Percentiles rank a stretch among this genome's conserved stretches.
Conservation (phyloP, 2,797 vertebrate species). For the Scolopax bukidnonensis region DNA sequence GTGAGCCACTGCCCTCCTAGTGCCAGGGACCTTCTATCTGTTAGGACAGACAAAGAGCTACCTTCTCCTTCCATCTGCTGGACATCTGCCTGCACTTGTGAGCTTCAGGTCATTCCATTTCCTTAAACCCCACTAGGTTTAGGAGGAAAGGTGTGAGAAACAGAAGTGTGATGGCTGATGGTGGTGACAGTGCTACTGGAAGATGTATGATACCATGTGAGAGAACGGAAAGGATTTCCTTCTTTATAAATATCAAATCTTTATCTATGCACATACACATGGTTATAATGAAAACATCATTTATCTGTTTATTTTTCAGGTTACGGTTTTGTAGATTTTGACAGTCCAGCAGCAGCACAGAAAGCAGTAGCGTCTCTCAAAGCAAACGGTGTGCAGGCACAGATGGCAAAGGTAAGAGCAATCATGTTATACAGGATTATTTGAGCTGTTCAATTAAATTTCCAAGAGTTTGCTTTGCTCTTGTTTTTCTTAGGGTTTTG, state of each 20-base stretch:
- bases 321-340: slow-evolving; percentile 98
- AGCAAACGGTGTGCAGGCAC: slow-evolving; percentile 94
- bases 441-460: neutral
- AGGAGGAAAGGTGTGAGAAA: neutral
- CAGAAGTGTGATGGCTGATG: neutral
- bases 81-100: neutral
- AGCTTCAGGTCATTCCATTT: neutral
- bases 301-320: slow-evolving; percentile 80
- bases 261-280: neutral
- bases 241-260: neutral
- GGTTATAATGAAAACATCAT: neutral
- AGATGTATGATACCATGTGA: neutral
- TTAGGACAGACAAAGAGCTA: neutral
- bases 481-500: neutral
- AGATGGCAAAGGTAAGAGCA: slow-evolving; percentile 94
- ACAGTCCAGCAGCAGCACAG: slow-evolving; percentile 95
- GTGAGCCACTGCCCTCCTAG: fast-evolving
- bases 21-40: neutral
- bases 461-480: neutral
- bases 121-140: neutral
- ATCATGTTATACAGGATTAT: neutral
- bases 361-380: slow-evolving; percentile 97
- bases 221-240: neutral
- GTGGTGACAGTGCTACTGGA: neutral
- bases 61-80: neutral